Conservation (phyloP, 1,140 invertebrate species). For the Drosophila takahashii region DNA sequence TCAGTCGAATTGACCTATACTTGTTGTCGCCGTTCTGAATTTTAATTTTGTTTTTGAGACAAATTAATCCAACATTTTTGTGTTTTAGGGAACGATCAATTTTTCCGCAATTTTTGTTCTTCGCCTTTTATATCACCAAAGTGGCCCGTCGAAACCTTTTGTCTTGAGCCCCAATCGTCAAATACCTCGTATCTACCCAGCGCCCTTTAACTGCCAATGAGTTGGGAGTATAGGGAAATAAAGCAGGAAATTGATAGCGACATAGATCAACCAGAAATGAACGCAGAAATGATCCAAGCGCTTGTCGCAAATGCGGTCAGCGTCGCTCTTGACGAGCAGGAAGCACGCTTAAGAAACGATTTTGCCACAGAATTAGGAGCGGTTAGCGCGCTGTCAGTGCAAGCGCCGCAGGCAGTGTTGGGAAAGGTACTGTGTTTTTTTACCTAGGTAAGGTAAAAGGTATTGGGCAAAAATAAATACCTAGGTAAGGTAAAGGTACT, state of each 20-base stretch:
- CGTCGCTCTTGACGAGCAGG: not conserved
- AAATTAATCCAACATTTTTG: slow-evolving; percentile 12
- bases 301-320: slow-evolving; percentile 16
- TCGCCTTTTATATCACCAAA: slow-evolving; percentile 1
- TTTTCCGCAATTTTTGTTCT: not conserved
- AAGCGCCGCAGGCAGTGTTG: slow-evolving; percentile 11
- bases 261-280: slow-evolving; percentile 4
- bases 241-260: no score
- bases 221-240: no score
- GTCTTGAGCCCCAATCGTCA: no score
- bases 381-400: slow-evolving; percentile 5
- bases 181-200: no score
- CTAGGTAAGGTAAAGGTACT: no score
- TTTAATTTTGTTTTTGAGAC: slow-evolving; percentile 9
- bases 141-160: no score
- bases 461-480: no score
- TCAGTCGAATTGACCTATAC: slow-evolving; percentile 11
- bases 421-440: no score
- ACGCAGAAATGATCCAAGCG: slow-evolving; percentile 10
- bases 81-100: no score
- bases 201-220: no score
- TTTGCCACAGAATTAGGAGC: not conserved
- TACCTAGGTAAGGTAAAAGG: no score
- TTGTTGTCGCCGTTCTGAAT: not conserved
- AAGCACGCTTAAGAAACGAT: not conserved